Conservation (phyloP, 2,113 vertebrate species). For the Callorhinus ursinus region DNA sequence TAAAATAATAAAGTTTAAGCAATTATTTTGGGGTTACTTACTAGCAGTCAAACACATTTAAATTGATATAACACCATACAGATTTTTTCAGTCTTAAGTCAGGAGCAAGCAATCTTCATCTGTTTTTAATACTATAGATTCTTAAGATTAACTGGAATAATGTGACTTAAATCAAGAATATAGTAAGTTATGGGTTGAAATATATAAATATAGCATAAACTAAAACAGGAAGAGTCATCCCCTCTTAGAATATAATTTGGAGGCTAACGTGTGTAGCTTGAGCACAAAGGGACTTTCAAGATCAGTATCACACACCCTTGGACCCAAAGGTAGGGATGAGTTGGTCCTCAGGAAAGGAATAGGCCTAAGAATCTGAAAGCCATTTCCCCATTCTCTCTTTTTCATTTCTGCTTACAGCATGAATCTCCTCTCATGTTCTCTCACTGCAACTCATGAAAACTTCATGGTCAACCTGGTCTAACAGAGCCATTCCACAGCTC, state of each 20-base stretch:
- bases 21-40: not conserved
- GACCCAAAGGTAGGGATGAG: not conserved
- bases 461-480: not conserved
- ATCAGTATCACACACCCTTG: not conserved
- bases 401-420: not conserved
- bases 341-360: not conserved
- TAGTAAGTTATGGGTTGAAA: not conserved
- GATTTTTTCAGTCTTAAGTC: not conserved
- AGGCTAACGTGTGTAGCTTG: not conserved
- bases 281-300: not conserved
- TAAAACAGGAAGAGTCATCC: not conserved
- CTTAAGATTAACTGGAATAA: not conserved
- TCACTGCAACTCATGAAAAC: not conserved
- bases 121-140: not conserved
- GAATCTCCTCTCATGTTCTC: not conserved
- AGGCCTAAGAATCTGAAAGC: not conserved
- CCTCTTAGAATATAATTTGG: not conserved
- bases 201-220: not conserved
- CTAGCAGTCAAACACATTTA: not conserved
- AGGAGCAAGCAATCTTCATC: not conserved
- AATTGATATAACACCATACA: not conserved
- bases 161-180: not conserved
- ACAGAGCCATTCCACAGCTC: not conserved
- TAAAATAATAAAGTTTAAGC: not conserved
- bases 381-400: not conserved